Conservation (phyloP, 2,113 vertebrate genomes). For the Fulica atra region DNA sequence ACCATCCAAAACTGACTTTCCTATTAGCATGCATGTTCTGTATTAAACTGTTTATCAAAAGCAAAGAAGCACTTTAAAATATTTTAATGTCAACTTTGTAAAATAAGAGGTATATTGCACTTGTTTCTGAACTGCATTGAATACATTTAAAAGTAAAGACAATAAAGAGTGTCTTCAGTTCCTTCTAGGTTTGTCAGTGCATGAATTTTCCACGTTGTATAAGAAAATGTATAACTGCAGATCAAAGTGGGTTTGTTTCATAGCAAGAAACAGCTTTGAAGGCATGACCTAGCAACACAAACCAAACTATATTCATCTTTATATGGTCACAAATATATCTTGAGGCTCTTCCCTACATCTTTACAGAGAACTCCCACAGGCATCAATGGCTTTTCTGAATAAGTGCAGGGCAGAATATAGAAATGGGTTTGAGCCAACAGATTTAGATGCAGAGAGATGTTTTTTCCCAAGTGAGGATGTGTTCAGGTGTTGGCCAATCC, state of each 20-base stretch:
- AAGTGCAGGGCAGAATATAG: neutral
- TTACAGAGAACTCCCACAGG: neutral
- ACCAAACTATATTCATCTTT: neutral
- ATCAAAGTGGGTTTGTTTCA: neutral
- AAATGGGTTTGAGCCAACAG: neutral
- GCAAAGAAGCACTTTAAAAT: neutral
- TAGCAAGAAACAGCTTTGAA: neutral
- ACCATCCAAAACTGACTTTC: neutral
- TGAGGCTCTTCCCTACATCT: neutral
- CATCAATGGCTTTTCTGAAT: neutral
- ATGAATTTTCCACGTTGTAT: neutral
- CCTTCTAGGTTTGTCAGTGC: neutral
- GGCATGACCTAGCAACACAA: neutral
- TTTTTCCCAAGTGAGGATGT: neutral
- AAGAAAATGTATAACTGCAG: neutral
- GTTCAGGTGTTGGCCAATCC: neutral
- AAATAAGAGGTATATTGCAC: neutral
- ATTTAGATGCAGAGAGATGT: neutral
- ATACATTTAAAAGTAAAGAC: neutral
- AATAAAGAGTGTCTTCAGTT: neutral
- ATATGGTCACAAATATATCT: neutral
- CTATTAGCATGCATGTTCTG: neutral
- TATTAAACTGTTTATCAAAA: neutral
- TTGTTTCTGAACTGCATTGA: slow-evolving; percentile 3
- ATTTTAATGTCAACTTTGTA: slow-evolving; percentile 15